phyloP scores from a whole-genome alignment of 2,797 vertebrate species.

The Danio choprae region DNA sequence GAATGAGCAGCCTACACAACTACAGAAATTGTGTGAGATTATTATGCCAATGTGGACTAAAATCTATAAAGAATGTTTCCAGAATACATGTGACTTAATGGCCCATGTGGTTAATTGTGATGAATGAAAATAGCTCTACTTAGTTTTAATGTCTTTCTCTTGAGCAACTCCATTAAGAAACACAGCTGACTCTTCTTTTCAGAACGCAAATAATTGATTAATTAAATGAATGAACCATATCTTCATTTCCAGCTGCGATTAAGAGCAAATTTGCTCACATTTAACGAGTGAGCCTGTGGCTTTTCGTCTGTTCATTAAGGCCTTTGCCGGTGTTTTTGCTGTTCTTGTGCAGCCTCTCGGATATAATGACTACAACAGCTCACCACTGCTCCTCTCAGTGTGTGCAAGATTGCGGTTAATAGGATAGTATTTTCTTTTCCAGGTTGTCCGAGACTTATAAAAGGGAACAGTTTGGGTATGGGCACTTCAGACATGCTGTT shows the following conservation, averaged over 20 bases:
- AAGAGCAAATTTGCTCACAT: not conserved
- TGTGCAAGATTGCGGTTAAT: constrained; percentile 32
- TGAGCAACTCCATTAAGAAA: too few relatives aligned
- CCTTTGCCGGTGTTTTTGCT: not conserved
- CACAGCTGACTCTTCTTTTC: not conserved
- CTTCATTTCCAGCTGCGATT: not conserved
- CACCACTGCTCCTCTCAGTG: not conserved
- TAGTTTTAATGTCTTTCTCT: too few relatives aligned
- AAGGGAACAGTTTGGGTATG: constrained; percentile 25
- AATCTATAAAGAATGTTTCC: too few relatives aligned
- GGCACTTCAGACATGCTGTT: not conserved
- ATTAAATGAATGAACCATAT: not conserved
- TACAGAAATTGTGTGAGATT: too few relatives aligned
- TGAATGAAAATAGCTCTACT: not conserved
- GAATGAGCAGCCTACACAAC: too few relatives aligned
- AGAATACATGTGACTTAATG: too few relatives aligned
- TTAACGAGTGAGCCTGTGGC: not conserved
- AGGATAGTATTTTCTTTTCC: not conserved
- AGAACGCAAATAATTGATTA: not conserved
- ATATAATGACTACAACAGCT: constrained; percentile 31
- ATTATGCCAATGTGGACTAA: too few relatives aligned
- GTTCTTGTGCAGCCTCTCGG: constrained; percentile 29
- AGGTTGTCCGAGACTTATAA: not conserved
- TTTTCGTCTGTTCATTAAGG: constrained; percentile 11
- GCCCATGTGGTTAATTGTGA: too few relatives aligned